Conservation (phyloP, 2,113 vertebrate species). For the Callipepla californica region DNA sequence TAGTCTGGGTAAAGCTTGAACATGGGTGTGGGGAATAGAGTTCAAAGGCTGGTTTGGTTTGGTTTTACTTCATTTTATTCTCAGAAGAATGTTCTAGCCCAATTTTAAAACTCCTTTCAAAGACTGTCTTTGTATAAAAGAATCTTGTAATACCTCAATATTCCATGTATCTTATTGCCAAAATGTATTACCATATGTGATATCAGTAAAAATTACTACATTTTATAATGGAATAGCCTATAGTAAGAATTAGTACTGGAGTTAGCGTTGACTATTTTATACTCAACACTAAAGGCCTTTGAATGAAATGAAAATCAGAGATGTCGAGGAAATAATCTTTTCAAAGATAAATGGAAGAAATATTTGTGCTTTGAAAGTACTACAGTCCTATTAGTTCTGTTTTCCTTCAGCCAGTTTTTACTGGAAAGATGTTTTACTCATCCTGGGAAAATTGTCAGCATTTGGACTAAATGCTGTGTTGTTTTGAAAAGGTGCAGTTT, state of each 20-base stretch:
- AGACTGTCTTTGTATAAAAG: background rate
- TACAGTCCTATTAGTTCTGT: slow-evolving; percentile 42
- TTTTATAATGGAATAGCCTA: background rate
- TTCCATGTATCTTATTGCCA: slow-evolving; percentile 2
- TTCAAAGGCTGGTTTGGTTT: background rate
- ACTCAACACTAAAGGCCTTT: background rate
- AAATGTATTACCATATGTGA: slow-evolving; percentile 25
- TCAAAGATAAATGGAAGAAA: slow-evolving; percentile 26
- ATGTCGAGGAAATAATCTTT: background rate
- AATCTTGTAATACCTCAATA: background rate
- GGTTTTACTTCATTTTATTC: background rate
- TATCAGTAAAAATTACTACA: background rate
- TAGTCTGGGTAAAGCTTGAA: background rate
- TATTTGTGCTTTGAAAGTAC: slow-evolving; percentile 41
- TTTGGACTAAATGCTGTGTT: slow-evolving; percentile 40
- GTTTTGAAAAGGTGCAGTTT: slow-evolving; percentile 38
- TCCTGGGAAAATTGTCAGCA: slow-evolving; percentile 58
- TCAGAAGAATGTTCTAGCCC: background rate
- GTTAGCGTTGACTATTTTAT: background rate
- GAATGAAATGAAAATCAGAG: slow-evolving; percentile 35
- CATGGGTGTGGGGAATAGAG: background rate
- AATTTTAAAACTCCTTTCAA: background rate
- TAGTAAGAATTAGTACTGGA: background rate
- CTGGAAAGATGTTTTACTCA: slow-evolving; percentile 64
- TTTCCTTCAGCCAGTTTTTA: slow-evolving; percentile 61